Evolutionary conservation across 2,888 invertebrate species (phyloP), one percentile per base, ranked within the genome.

Genomic region (Agrotis puta): DNA sequence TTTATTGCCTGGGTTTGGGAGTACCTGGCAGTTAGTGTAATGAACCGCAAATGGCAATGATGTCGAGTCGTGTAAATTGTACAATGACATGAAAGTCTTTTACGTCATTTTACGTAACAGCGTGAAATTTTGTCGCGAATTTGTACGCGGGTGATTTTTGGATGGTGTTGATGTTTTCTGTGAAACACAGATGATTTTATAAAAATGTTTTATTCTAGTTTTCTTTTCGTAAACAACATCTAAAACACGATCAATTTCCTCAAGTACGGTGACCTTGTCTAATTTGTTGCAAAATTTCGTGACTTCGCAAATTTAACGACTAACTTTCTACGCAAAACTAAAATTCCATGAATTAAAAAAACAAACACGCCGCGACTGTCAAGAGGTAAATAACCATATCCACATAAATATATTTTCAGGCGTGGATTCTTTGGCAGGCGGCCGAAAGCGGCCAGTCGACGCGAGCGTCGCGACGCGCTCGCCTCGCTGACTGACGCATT

Each of bases 361-460:
- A 64, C 69, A 72, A 79, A 84, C 64, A 75, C 65, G 53, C 43
- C 69, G 74, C 82, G 83, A 88, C 86, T 88, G 82, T 77, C 69
- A 65, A 75, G 74, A 82, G 84, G 85, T 87, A 90, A 92, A 91
- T 89, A 91, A 90, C 92, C 91, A 92, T 94, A 93, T 93, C 91
- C 90, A 94, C 90, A 92, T 90, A 94, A 94, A 94, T 94, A 95
- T 94, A 90, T 94, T 93, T 94, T 93, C 93, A 93, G 93, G 88
- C 91, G 88, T 91, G 90, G 92, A 93, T 90, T 93, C 92, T 91
- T 94, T 95, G 95, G 95, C 95, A 94, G 91, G 79, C 91, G 89
- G 93, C 94, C 94, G 93, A 93, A 92, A 87, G 89, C 89, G 90
- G 89, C 91, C 95, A 95, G 95, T 94, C 93, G 91, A 90, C 88